A percentile compares a stretch with the other conserved stretches of the same genome.
These are phyloP conservation scores for Xenopus petersii DNA, from an alignment of 2,797 vertebrate genomes.

Conservation along the genomic window DNA sequence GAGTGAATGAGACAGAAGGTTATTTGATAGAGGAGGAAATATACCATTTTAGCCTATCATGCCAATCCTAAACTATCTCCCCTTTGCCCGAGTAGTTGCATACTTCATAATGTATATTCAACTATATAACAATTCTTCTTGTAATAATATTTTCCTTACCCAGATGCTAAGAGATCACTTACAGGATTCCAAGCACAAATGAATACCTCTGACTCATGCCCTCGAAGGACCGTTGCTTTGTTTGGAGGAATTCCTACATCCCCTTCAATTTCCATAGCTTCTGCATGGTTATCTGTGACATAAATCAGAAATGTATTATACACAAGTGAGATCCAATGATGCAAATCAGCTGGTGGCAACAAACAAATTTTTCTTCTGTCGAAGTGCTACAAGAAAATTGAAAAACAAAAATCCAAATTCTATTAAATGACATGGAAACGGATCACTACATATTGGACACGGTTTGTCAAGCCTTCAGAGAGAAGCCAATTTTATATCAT, in stretches of 20 bases:
- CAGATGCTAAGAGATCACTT: constrained; percentile 90
- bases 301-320: constrained; percentile 44
- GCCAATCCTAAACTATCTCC: no score
- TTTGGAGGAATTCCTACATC: constrained; percentile 89
- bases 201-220: constrained; percentile 95
- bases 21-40: no score
- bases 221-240: constrained; percentile 91
- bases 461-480: constrained; percentile 4
- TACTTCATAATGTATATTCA: no score
- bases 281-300: constrained; percentile 85
- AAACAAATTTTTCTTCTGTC: constrained; percentile 18
- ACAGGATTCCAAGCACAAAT: constrained; percentile 98
- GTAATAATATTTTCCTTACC: constrained; percentile 69
- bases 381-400: constrained; percentile 12
- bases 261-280: constrained; percentile 88
- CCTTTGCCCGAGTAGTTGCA: no score
- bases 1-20: no score
- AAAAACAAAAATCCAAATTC: constrained; percentile 17
- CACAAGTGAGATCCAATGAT: constrained; percentile 18
- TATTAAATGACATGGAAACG: constrained; percentile 6
- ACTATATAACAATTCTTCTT: no score
- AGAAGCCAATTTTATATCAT: not conserved
- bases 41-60: no score
- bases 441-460: constrained; percentile 11
- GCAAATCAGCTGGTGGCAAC: constrained; percentile 16